phyloP scores from a whole-genome alignment of 2,797 vertebrate species.

The Pelochelys cantorii region DNA sequence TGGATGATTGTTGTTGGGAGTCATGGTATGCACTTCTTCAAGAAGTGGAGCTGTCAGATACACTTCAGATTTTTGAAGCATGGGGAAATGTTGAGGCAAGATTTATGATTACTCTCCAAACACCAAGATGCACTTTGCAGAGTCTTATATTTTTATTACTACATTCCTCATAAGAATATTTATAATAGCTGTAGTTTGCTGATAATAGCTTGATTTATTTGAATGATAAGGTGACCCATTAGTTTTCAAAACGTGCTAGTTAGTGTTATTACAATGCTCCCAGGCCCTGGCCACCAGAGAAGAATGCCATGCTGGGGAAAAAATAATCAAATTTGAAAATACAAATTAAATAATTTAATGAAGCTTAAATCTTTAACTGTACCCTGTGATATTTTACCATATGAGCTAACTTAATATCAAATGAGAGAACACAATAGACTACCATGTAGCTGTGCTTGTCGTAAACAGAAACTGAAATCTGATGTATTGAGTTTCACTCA shows the following conservation, averaged over 20 bases:
- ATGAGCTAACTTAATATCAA: not conserved
- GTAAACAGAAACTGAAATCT: not conserved
- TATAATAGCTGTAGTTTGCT: not conserved
- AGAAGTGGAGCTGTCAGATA: not conserved
- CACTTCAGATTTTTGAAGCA: not conserved
- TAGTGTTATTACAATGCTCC: constrained; percentile 5
- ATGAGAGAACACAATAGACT: not conserved
- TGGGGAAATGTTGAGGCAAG: not conserved
- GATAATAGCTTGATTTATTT: not conserved
- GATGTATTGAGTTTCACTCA: not conserved
- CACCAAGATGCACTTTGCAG: not conserved
- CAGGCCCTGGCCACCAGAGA: not conserved
- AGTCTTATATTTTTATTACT: not conserved
- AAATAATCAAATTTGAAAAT: constrained; percentile 25
- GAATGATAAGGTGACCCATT: not conserved
- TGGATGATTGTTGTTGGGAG: rapidly evolving
- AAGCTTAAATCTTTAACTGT: constrained; percentile 34
- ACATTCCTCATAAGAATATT: not conserved
- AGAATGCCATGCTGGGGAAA: not conserved
- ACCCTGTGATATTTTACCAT: not conserved
- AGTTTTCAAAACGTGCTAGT: not conserved
- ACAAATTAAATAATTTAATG: not conserved
- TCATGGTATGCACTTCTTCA: constrained; percentile 26
- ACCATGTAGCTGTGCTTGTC: not conserved
- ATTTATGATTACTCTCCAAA: not conserved